Base-by-base conservation (phyloP, 2,113 vertebrate species). In the Struthidea cinerea region DNA sequence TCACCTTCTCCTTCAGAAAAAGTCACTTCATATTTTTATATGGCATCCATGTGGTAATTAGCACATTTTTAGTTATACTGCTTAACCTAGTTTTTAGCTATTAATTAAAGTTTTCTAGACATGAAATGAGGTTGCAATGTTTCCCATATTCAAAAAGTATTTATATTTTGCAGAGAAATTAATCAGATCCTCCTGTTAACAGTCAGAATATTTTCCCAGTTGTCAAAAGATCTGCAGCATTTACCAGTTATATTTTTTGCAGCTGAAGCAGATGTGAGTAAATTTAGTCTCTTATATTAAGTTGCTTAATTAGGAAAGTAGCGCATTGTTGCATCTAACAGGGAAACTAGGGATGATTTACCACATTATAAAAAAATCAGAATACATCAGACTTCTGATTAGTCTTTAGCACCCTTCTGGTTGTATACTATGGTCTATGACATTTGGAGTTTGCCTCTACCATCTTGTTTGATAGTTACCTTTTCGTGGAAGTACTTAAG, bases 221-320 rank as follows among this genome's bases (percentile, higher is more conserved):
- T 26, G 11, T 47, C 37, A 37, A 26, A 68, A 91, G 39, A 84
- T 68, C 28, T 92, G 33, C 74, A 97, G 53, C 22, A 24, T 73
- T 80, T 95, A 73, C 32, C 47, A 47, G 71, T 73, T 95, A 88
- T 57, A 71, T 80, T 96, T 97, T 92, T 92, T 95, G 90, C 76
- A 95, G 70, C 53, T 89, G 61, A 93, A 92, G 61, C 84, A 95
- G 93, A 80, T 95, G 63, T 95, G 77, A 95, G 79, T 92, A 79
- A 81, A 95, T 68, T 89, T 89, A 77, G 63, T 96, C 42, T 94
- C 39, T 80, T 93, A 42, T 52, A 95, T 88, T 92, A 93, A 89
- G 95, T 76, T 92, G 73, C 91, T 61, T 96, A 94, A 87, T 97
- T 96, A 95, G 44, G 56, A 28, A 85, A 94, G 16, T 63, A 46